Evolutionary conservation across 2,888 invertebrate species (phyloP), one percentile per base, ranked within the genome.

Genomic region (Orthosia gothica): DNA sequence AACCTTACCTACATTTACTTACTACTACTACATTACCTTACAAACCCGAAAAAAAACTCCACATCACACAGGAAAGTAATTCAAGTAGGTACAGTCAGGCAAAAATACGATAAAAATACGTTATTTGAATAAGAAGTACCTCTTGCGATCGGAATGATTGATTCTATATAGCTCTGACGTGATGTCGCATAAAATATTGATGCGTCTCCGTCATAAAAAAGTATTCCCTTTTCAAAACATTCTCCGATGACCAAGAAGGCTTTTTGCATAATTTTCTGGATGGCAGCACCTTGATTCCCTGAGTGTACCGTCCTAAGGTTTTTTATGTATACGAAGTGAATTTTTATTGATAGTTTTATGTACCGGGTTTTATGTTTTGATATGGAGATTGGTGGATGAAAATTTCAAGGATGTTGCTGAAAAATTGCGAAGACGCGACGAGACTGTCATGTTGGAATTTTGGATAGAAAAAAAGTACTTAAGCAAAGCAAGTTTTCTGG

Each of bases 201-300:
- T 87, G 88, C 83, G 84, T 83, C 87, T 85, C 75, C 86, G 85
- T 90, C 93, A 87, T 94, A 94, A 93, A 92, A 94, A 92, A 92
- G 40, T 76, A 86, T 84, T 83, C 86, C 87, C 89, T 80, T 74
- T 71, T 76, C 74, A 83, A 82, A 79, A 87, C 88, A 93, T 66
- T 71, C 75, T 76, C 71, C 59, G 57, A 70, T 82, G 94, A 94
- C 95, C 95, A 94, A 88, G 86, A 91, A 88, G 91, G 91, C 92
- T 94, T 91, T 94, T 93, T 94, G 93, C 94, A 95, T 96, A 95
- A 93, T 95, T 94, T 83, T 95, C 92, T 89, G 90, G 89, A 83
- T 89, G 88, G 88, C 84, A 87, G 87, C 92, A 92, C 90, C 91
- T 94, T 95, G 95, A 95, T 95, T 95, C 96, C 90, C 67, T 64